These are phyloP conservation scores for Loripinus fragilis DNA, from an alignment of 2,888 invertebrate genomes.

Conservation along the genomic window DNA sequence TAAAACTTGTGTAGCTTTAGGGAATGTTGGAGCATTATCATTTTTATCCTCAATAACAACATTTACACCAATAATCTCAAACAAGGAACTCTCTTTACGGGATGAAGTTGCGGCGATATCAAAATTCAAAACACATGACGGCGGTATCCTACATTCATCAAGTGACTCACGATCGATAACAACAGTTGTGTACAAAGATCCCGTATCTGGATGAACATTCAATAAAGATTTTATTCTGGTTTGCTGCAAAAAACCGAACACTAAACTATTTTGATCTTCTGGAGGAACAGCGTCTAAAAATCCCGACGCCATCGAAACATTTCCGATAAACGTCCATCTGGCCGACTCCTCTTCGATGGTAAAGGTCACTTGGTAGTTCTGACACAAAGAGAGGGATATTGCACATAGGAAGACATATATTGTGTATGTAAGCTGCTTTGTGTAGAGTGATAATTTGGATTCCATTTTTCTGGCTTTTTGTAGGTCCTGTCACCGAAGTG, in stretches of 20 bases:
- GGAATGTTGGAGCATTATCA: slow-evolving; percentile 71
- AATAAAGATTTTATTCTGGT: slow-evolving; percentile 57
- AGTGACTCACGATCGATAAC: slow-evolving; percentile 63
- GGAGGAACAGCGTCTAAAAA: slow-evolving; percentile 45
- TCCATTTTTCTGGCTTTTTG: not conserved
- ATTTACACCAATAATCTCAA: slow-evolving; percentile 66
- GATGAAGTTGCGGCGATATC: slow-evolving; percentile 68
- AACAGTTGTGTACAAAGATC: slow-evolving; percentile 57
- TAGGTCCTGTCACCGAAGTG: not conserved
- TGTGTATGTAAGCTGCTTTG: not conserved
- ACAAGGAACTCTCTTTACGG: slow-evolving; percentile 50
- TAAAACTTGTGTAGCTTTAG: slow-evolving; percentile 57
- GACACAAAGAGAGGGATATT: slow-evolving; percentile 19
- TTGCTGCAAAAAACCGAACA: slow-evolving; percentile 54
- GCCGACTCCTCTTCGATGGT: slow-evolving; percentile 33
- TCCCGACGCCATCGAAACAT: slow-evolving; percentile 51
- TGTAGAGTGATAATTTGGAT: not conserved
- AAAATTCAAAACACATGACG: slow-evolving; percentile 63
- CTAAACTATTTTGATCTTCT: slow-evolving; percentile 41
- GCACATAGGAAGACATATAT: slow-evolving; percentile 19
- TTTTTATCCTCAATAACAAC: slow-evolving; percentile 71
- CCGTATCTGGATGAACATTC: slow-evolving; percentile 55
- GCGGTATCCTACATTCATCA: slow-evolving; percentile 50
- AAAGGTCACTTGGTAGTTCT: slow-evolving; percentile 53
- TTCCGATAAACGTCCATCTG: slow-evolving; percentile 51